Conservation (phyloP, 92 coral and sea anemone species). For the Muricea muricata region DNA sequence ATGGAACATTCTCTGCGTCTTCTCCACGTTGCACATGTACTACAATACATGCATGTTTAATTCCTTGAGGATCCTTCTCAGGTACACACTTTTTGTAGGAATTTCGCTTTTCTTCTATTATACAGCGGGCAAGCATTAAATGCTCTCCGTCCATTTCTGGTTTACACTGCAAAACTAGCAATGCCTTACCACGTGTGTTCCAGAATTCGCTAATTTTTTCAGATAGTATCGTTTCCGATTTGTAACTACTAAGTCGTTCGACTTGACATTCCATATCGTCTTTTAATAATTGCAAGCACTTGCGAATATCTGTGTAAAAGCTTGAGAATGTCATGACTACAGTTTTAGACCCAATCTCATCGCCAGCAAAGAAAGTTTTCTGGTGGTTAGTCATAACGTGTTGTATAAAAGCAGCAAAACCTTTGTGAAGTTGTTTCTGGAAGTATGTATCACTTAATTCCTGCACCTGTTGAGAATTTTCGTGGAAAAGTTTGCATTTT, state of each 20-base stretch:
- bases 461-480: constrained; percentile 61
- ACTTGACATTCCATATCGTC: constrained; percentile 68
- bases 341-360: constrained; percentile 65
- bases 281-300: constrained; percentile 71
- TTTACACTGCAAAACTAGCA: constrained; percentile 84
- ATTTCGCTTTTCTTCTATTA: too few species aligned
- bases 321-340: constrained; percentile 88
- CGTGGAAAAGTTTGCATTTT: constrained; percentile 53
- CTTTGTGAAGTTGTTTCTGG: constrained; percentile 74
- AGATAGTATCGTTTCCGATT: constrained; percentile 87
- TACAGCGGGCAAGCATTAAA: constrained; percentile 85
- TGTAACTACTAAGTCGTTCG: constrained; percentile 87
- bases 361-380: constrained; percentile 9
- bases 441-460: constrained; percentile 67
- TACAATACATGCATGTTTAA: constrained; percentile 86
- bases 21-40: constrained; percentile 81
- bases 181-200: constrained; percentile 64
- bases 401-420: constrained; percentile 66
- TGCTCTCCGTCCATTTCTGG: constrained; percentile 89
- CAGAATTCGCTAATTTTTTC: constrained; percentile 79
- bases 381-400: constrained; percentile 21
- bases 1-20: constrained; percentile 52
- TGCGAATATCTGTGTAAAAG: constrained; percentile 73
- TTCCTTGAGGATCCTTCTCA: constrained; percentile 6
- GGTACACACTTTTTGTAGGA: constrained; percentile 36